Evolutionary conservation across 2,113 vertebrate species (phyloP).

Genomic region (Nothoprocta perdicaria): DNA sequence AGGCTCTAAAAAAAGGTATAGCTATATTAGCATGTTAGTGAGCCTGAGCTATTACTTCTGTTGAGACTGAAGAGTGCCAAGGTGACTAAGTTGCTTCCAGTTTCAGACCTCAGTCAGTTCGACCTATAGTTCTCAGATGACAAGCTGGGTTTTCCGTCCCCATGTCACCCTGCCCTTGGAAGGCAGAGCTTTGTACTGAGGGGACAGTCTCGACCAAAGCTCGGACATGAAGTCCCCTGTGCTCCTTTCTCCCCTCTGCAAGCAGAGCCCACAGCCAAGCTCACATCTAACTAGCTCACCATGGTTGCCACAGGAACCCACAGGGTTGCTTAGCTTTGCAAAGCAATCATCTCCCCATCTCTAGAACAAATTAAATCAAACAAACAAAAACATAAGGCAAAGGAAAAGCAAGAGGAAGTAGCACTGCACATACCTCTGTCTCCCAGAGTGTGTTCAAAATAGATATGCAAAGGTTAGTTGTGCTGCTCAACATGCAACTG

Average conservation of each 20-base stretch:
- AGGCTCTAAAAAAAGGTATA: not conserved
- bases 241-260: not conserved
- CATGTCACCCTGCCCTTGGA: not conserved
- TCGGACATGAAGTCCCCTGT: not conserved
- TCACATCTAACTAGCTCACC: not conserved
- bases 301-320: fast-evolving
- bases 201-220: not conserved
- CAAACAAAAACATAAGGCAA: not conserved
- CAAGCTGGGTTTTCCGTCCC: not conserved
- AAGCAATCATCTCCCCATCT: not conserved
- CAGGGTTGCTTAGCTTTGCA: not conserved
- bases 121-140: not conserved
- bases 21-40: not conserved
- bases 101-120: not conserved
- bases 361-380: not conserved
- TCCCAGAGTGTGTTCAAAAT: not conserved
- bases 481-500: not conserved
- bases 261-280: not conserved
- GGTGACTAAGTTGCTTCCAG: not conserved
- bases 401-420: not conserved
- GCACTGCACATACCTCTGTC: not conserved
- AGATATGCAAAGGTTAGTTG: not conserved
- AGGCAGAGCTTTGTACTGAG: not conserved
- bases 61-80: not conserved
- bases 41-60: not conserved